Base-by-base conservation (phyloP, 2,113 vertebrate genomes). In the Malurus cyaneus region DNA sequence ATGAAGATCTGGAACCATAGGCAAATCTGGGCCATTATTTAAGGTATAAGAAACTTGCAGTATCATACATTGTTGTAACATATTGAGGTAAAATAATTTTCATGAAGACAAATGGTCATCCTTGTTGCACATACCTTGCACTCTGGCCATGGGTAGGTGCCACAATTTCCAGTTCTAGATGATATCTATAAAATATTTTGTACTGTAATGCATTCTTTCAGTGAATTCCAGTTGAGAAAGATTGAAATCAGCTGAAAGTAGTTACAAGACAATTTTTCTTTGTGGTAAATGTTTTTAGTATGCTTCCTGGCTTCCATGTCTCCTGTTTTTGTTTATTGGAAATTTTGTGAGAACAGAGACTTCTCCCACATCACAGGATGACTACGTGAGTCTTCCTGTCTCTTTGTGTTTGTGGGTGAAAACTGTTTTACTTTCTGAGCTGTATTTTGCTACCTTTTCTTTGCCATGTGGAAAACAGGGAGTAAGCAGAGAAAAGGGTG, bases 1-100 rank as follows among this genome's bases (percentile, higher is more conserved):
- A 95, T 92, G 42, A 96, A 93, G 82, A 92, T 72, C 79, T 94
- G 74, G 20, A 93, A 89, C 95, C 76, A 92, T 47, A 83, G 50
- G 86, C 83, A 87, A 90, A 95, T 96, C 50, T 91, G 73, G 79
- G 86, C 88, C 94, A 88, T 96, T 96, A 97, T 85, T 76, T 93
- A 83, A 96, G 97, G 65, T 93, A 67, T 94, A 96, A 69, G 65
- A 95, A 90, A 88, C 84, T 46, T 93, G 57, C 73, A 89, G 57
- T 88, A 96, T 96, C 89, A 88, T n/a, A 94, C 47, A 64, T 64
- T 91, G 41, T 78, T 91, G 62, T 66, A 93, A 83, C 41, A 74
- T 90, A 95, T 34, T 94, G 86, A 92, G 79, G 57, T 95, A 76
- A 95, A 85, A 80, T 84, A 42, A 31, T 81, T 97, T 94, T 85